phyloP scores from a whole-genome alignment of 2,888 invertebrate genomes.

The Chaitophorus viminalis region DNA sequence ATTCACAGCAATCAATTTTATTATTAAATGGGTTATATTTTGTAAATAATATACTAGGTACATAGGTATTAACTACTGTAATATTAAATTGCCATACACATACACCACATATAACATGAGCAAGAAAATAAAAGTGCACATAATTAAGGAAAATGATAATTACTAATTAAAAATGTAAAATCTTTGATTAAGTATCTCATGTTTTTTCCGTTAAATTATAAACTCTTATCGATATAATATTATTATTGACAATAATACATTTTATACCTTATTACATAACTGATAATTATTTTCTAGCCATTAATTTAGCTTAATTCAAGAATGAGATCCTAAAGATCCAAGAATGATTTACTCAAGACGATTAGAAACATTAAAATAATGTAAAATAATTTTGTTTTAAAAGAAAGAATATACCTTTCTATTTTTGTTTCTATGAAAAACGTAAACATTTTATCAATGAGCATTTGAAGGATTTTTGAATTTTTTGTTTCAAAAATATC shows the following conservation, averaged over 20 bases:
- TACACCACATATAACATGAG: too few species aligned
- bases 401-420: too few species aligned
- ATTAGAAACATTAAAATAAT: background rate
- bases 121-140: too few species aligned
- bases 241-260: background rate
- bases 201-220: background rate
- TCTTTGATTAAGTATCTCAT: background rate
- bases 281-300: background rate
- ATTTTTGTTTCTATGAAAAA: background rate
- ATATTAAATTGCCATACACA: too few species aligned
- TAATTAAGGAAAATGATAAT: background rate
- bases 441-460: background rate
- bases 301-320: too few species aligned
- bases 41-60: too few species aligned
- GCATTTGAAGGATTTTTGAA: background rate
- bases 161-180: background rate
- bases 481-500: background rate
- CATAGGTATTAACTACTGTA: too few species aligned
- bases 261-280: background rate
- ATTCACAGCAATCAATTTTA: too few species aligned
- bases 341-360: too few species aligned
- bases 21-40: too few species aligned
- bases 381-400: too few species aligned
- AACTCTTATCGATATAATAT: background rate
- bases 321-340: too few species aligned